Evolutionary conservation across 2,888 invertebrate species (phyloP).

Genomic region (Eumerus sabulonum): DNA sequence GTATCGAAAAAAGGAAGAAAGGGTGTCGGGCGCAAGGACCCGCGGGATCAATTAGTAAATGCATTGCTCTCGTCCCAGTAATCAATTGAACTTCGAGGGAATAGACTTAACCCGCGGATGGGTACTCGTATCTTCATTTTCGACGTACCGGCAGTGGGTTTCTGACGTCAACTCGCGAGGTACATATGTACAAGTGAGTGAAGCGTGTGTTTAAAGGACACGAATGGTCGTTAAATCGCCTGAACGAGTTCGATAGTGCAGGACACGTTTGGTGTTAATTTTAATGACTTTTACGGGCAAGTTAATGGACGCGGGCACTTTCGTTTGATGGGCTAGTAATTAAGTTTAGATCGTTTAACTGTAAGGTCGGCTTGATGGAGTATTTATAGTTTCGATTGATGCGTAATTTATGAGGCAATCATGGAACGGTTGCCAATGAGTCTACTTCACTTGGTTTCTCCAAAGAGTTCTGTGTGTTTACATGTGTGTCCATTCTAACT

Average conservation of each 20-base stretch:
- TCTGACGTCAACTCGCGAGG: no score
- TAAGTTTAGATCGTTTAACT: conserved; percentile 4
- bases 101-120: neutral
- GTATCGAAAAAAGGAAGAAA: neutral
- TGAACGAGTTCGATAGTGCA: conserved; percentile 29
- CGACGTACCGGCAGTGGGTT: no score
- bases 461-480: no score
- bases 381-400: conserved; percentile 4
- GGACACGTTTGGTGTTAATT: conserved; percentile 36
- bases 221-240: conserved; percentile 39
- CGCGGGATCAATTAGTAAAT: conserved; percentile 31
- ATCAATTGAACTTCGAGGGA: conserved; percentile 33
- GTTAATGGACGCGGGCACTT: conserved; percentile 39
- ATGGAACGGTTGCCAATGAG: no score
- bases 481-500: no score
- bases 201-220: conserved; percentile 14
- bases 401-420: no score
- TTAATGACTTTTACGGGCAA: conserved; percentile 45
- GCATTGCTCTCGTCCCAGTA: conserved; percentile 12
- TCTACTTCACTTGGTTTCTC: no score
- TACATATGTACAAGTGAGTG: no score
- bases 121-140: no score
- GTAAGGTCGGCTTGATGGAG: conserved; percentile 1
- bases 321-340: conserved; percentile 31
- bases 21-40: neutral